Evolutionary conservation across 1,140 invertebrate species (phyloP), one percentile per base, ranked within the genome.

Genomic region (Acyrthosiphon pisum): DNA sequence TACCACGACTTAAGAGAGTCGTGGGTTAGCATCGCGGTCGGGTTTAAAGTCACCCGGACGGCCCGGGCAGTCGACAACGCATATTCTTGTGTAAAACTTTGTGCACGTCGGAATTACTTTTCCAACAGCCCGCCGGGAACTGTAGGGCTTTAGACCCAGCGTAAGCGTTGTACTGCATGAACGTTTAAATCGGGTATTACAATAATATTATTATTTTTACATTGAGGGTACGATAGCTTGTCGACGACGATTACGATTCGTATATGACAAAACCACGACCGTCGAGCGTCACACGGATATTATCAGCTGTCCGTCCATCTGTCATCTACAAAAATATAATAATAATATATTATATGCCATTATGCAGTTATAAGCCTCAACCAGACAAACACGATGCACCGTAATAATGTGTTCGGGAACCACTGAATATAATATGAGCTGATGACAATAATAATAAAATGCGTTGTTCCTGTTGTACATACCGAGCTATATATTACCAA

Each of bases 71-170:
- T 53, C 48, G 87, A 23, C 87, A 23, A 22, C 48, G 23, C 37
- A 37, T 84, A 37, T 26, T 89, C 88, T 89, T 37, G n/a, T 37
- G 50, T 56, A 89, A 56, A 89, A 89, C 48, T 56, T 89, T 53
- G n/a, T 0, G n/a, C 48, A 2, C 7, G 20, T 18, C 18, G 50
- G 35, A 56, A 89, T 89, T 56, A 41, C 35, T 23, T 89, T 89
- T n/a, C n/a, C 30, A 7, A n/a, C 84, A n/a, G 26, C 14, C 60
- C 60, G 18, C 60, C n/a, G 60, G n/a, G 60, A 41, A 35, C 60
- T 18, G 14, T 20, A 18, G 84, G 41, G 30, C 1, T 87, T 48
- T 48, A 48, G 30, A 48, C 30, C 26, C 26, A 3, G 56, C 14
- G 46, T 7, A 48, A 48, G 30, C n/a, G 30, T 35, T 35, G 48